Percentiles rank a stretch among this genome's conserved stretches.
phyloP scores from a whole-genome alignment of 2,113 vertebrate genomes.

The Melierax canorus region DNA sequence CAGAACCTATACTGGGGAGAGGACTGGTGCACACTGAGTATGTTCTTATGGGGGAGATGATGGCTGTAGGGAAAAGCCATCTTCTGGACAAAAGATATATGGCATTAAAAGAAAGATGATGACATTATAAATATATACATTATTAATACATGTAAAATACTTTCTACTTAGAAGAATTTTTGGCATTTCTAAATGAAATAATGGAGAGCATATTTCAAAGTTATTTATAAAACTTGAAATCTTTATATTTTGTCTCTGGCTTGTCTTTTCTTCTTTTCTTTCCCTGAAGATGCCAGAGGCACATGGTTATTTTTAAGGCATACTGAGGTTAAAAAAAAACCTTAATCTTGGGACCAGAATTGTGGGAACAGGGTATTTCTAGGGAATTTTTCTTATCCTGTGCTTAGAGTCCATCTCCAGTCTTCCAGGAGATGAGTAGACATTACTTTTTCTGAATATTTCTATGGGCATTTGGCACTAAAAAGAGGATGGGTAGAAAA shows the following conservation, averaged over 20 bases:
- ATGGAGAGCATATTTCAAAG: neutral
- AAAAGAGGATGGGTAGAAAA: neutral
- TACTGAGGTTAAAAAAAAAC: neutral
- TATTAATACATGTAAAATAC: neutral
- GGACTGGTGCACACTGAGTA: rapidly evolving
- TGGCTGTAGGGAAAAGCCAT: neutral
- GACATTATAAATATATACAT: neutral
- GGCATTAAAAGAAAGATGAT: neutral
- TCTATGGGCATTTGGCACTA: neutral
- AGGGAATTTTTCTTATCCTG: neutral
- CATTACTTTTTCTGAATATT: neutral
- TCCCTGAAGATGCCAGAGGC: neutral
- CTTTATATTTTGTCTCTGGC: neutral
- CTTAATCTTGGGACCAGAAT: neutral
- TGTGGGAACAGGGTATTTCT: neutral
- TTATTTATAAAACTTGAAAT: neutral
- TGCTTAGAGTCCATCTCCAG: neutral
- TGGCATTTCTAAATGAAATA: neutral
- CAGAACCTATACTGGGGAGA: neutral
- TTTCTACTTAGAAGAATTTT: neutral
- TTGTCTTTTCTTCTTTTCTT: neutral
- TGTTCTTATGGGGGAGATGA: neutral
- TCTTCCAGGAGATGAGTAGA: neutral
- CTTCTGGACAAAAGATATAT: neutral
- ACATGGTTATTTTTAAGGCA: neutral